Evolutionary conservation across 2,797 vertebrate genomes (phyloP), one percentile per base, ranked within the genome.

Genomic region (Odontamblyopus rebecca): DNA sequence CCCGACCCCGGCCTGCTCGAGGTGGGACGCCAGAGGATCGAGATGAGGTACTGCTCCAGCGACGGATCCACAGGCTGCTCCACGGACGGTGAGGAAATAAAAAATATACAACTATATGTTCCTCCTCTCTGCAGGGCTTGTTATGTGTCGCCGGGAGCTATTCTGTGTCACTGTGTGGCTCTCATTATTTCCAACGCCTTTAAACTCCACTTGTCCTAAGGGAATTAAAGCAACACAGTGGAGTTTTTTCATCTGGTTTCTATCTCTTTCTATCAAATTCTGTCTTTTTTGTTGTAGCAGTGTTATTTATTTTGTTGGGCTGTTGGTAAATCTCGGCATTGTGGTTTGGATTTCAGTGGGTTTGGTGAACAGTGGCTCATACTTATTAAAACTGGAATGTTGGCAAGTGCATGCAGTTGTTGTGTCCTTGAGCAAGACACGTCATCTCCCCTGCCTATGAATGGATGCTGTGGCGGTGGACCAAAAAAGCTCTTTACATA

Each of bases 21-120:
- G 61, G 96, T 99, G 74, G 97, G 97, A 2, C 92, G 97, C 53
- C 97, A 98, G 89, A 92, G 97, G 70, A 98, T 99, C 0, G 98
- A 99, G 89, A 99, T 99, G 98, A 95, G 97, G 0, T 98, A 98
- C 81, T 99, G 98, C 84, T 98, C 98, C 70, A 98, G 96, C 0
- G 97, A 98, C 0, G 97, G 98, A 0, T 95, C 95, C 84, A 98
- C 96, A 0, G 96, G 97, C 32, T 99, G 98, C 88, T 97, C 95
- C 59, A 96, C 97, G 0, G 97, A 98, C 0, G 97, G 97, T 99
- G 87, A 96, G 96, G 72, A 15, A 15, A 48, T 48, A 48, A 15
- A 48, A 48, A 15, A 48, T 9, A 38, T 38, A 38, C 35, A 38
- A 38, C 35, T 38, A 38, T 38, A 38, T 38, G 70, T 69, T 70